Evolutionary conservation across 2,888 invertebrate genomes (phyloP), one percentile per base, ranked within the genome.

Genomic region (Ceriagrion tenellum): DNA sequence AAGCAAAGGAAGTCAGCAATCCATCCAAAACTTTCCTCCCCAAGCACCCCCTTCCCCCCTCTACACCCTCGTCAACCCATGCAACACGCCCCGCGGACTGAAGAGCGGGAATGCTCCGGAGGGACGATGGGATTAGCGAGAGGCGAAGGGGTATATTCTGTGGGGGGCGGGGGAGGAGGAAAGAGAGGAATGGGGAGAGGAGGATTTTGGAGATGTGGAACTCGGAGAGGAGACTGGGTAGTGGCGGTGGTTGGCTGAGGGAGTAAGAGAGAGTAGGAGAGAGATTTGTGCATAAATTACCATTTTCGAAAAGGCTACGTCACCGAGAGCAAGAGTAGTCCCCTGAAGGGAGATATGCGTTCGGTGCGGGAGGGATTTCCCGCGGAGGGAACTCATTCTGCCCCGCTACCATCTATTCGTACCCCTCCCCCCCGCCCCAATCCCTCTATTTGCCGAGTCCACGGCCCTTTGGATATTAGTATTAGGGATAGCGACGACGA

Each of bases 261-360:
- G 47, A 47, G 26, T 23, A 59, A 13, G 40, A 23, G 63, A n/a
- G 55, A 20, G 47, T 0, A 55, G 89, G 89, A 55, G 26, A 35
- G 93, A 93, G 93, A 63, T 47, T 93, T 40, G 26, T n/a, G 93
- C 93, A 93, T 93, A 69, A 69, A 93, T 93, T 93, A 93, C 74
- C 69, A 74, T 93, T 93, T 74, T 47, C 69, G 63, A 91, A 63
- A 63, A 69, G 91, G 63, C 40, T 47, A n/a, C 47, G 47, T 74
- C 59, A 23, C 26, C 47, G 47, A 93, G 74, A 59, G 3, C 81
- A 35, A 13, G 30, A 69, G 23, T n/a, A n/a, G 59, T 13, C 69
- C 47, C 69, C 6, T 23, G 47, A 20, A 20, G 35, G 23, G 40
- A n/a, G 91, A 63, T 30, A 18, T 59, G 30, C 18, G 26, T 16